These are phyloP conservation scores for Hoplostethus mediterraneus DNA, from an alignment of 2,797 vertebrate species.

Conservation along the genomic window DNA sequence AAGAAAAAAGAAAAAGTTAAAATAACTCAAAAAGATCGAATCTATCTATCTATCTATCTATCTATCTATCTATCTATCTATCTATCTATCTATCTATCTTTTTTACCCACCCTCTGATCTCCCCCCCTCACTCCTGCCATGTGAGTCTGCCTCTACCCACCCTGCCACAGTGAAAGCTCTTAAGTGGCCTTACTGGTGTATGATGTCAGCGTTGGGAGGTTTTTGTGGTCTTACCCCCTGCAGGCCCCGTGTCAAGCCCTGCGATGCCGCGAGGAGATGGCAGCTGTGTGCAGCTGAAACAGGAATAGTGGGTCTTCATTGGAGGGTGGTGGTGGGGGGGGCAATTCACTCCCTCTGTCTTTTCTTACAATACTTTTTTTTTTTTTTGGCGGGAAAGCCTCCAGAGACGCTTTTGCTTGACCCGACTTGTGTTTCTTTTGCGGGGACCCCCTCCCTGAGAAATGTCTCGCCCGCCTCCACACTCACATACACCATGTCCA, in stretches of 20 bases:
- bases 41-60: no score
- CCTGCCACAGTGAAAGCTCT: slow-evolving; percentile 31
- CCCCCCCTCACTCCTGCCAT: neutral
- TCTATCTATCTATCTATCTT: no score
- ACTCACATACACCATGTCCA: slow-evolving; percentile 73
- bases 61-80: no score
- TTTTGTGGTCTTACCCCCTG: slow-evolving; percentile 57
- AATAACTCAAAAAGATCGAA: no score
- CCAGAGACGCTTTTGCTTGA: slow-evolving; percentile 68
- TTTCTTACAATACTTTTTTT: slow-evolving; percentile 63
- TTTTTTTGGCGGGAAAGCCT: slow-evolving; percentile 83
- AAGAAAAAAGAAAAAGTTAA: no score
- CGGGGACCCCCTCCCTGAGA: slow-evolving; percentile 59
- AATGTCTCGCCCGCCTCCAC: slow-evolving; percentile 68
- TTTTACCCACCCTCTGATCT: neutral
- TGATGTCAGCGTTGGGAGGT: slow-evolving; percentile 56
- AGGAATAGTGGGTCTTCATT: slow-evolving; percentile 44
- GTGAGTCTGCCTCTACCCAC: slow-evolving; percentile 6
- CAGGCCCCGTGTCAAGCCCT: slow-evolving; percentile 40
- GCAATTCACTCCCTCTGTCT: slow-evolving; percentile 70
- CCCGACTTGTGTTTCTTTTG: slow-evolving; percentile 70
- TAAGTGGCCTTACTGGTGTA: slow-evolving; percentile 43
- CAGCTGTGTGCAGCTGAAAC: slow-evolving; percentile 73
- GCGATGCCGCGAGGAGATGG: slow-evolving; percentile 44
- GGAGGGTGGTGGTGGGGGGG: slow-evolving; percentile 50